Percentiles rank a stretch among this genome's conserved stretches.
phyloP scores from a whole-genome alignment of 2,797 vertebrate species.

The Harpagifer antarcticus region DNA sequence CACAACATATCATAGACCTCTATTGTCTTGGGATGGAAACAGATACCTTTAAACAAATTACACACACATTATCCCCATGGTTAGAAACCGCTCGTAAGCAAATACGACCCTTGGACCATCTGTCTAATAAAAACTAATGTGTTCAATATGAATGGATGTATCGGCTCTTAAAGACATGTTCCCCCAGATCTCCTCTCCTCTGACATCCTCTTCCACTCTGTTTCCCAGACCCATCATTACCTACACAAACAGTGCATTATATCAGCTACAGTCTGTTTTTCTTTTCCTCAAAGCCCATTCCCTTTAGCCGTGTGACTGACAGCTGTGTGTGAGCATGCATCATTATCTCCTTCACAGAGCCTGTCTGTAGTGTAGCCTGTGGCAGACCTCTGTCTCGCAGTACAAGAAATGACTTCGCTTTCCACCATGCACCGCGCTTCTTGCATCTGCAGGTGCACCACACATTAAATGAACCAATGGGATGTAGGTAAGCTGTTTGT shows the following conservation, averaged over 20 bases:
- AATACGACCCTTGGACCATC: not conserved
- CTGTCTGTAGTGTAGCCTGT: conserved; percentile 74
- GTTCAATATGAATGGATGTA: conserved; percentile 1
- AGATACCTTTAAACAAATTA: conserved; percentile 21
- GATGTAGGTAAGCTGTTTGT: conserved; percentile 38
- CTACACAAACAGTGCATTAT: conserved; percentile 75
- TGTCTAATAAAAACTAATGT: conserved; percentile 12
- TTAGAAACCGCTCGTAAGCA: conserved; percentile 5
- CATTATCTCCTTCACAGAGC: conserved; percentile 79
- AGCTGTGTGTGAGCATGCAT: conserved; percentile 78
- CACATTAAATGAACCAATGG: conserved; percentile 35
- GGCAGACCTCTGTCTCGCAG: conserved; percentile 77
- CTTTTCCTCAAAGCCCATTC: conserved; percentile 73
- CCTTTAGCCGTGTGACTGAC: conserved; percentile 75
- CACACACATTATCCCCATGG: conserved; percentile 18
- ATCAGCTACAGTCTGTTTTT: conserved; percentile 71
- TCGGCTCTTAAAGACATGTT: conserved; percentile 23
- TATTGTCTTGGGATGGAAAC: conserved; percentile 11
- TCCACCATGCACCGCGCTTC: conserved; percentile 40
- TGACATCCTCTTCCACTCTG: conserved; percentile 63
- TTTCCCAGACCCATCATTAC: conserved; percentile 73
- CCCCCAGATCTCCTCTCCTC: conserved; percentile 49
- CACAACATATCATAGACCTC: conserved; percentile 23
- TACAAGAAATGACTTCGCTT: conserved; percentile 68
- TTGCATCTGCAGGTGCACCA: conserved; percentile 57